Base-by-base conservation (phyloP, 2,113 vertebrate species). In the Cephalopterus ornatus region DNA sequence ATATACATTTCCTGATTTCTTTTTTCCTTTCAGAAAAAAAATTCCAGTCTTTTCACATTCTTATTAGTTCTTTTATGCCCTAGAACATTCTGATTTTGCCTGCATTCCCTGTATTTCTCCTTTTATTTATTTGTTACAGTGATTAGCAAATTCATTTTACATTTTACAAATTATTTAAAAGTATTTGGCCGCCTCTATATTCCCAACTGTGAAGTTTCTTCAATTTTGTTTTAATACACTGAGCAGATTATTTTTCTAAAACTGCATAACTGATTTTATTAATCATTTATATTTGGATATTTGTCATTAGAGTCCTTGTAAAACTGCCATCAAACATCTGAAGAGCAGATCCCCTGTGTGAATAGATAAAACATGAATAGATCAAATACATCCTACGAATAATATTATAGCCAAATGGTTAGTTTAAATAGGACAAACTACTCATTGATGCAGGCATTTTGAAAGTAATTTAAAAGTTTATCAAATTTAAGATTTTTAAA, bases 161-260 rank as follows among this genome's bases (percentile, higher is more conserved):
- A 56, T 74, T 95, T 91, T 91, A 74, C 39, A 73, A 83, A 85
- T 73, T 44, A 74, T 84, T 92, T 93, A 28, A 44, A 86, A 67
- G 16, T 71, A 33, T 62, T 76, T 94, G 22, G 2, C 26, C 9
- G 30, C 46, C 5, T 85, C 35, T 81, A 1, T 85, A 71, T 81
- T 95, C 52, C 39, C 39, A 75, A 6, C 1, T 71, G 39, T 42
- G 59, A 81, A 77, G 11, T 71, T 86, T 91, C 22, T 70, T 94
- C 18, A 35, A 3, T 39, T 50, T 59, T 66, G 53, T 74, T 72
- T 73, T 8, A 67, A 73, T 73, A 41, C 24, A 55, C 27, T 35
- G 27, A 74, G 44, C 8, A 74, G 24, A 55, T 75, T 70, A 30
- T 77, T 80, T 83, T 83, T 83, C 63, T 74, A 35, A 84, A 94